Evolutionary conservation across 2,113 vertebrate species (phyloP).

Genomic region (Phaetusa simplex): DNA sequence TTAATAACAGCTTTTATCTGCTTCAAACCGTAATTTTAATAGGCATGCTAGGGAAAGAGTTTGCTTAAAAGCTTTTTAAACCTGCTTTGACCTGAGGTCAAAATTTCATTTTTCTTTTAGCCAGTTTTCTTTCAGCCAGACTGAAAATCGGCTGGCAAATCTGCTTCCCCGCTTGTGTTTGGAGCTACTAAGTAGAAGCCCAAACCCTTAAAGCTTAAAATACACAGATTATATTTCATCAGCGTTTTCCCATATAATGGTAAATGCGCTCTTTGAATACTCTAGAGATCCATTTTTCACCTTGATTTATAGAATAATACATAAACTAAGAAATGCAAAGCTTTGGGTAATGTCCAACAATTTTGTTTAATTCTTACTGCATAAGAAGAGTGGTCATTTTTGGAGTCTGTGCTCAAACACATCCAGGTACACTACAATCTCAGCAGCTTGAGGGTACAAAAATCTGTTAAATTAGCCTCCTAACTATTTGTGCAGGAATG

Average conservation of each 20-base stretch:
- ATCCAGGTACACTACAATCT: not conserved
- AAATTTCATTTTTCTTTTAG: not conserved
- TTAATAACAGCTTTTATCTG: not conserved
- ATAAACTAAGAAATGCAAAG: not conserved
- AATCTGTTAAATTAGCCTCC: not conserved
- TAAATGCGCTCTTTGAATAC: not conserved
- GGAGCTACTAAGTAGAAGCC: not conserved
- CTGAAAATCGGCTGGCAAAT: not conserved
- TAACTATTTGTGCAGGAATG: not conserved
- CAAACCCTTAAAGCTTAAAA: not conserved
- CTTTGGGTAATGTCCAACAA: not conserved
- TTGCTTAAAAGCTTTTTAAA: slow-evolving; percentile 17
- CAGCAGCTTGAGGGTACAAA: not conserved
- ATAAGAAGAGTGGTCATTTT: not conserved
- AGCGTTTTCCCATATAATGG: not conserved
- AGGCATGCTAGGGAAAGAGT: not conserved
- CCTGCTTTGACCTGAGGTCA: not conserved
- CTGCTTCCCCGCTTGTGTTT: not conserved
- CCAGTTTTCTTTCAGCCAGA: not conserved
- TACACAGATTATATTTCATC: not conserved
- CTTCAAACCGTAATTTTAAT: not conserved
- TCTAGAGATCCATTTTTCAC: not conserved
- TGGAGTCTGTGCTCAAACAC: not conserved
- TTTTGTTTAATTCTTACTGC: not conserved
- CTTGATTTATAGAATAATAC: not conserved